These are phyloP conservation scores for Pachliopta kotzebuea DNA, from an alignment of 2,888 invertebrate genomes.

Conservation along the genomic window DNA sequence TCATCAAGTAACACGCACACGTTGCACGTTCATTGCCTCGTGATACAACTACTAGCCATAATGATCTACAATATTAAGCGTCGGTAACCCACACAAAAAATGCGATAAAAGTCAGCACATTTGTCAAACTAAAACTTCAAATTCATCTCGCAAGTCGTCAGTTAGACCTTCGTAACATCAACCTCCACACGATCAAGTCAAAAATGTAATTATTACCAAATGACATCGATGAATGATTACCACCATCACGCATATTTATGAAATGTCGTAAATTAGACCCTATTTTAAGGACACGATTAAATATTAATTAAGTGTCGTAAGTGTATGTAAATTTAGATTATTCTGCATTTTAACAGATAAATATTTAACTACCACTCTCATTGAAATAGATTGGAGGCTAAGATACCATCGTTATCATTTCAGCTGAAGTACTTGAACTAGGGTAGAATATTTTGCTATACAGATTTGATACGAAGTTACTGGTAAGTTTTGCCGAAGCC, in stretches of 20 bases:
- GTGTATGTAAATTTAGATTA: not conserved
- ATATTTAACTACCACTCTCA: too few relatives aligned
- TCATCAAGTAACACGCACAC: not conserved
- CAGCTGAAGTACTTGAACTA: too few relatives aligned
- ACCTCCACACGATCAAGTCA: not conserved
- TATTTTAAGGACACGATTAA: conserved; percentile 1
- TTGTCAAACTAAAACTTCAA: not conserved
- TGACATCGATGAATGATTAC: conserved; percentile 4
- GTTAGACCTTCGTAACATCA: not conserved
- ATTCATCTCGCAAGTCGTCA: not conserved
- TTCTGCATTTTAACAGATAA: not conserved
- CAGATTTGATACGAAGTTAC: too few relatives aligned
- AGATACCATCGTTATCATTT: too few relatives aligned
- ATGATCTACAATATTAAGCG: not conserved
- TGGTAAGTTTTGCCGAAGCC: too few relatives aligned
- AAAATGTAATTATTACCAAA: conserved; percentile 9
- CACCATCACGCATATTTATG: not conserved
- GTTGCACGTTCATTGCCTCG: conserved; percentile 10
- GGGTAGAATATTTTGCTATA: too few relatives aligned
- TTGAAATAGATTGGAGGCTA: not conserved
- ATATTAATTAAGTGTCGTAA: not conserved
- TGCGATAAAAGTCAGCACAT: not conserved
- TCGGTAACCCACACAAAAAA: not conserved
- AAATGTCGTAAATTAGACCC: not conserved
- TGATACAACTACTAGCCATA: conserved; percentile 8